phyloP scores from a whole-genome alignment of 2,113 vertebrate species.

The Amblyornis subalaris region DNA sequence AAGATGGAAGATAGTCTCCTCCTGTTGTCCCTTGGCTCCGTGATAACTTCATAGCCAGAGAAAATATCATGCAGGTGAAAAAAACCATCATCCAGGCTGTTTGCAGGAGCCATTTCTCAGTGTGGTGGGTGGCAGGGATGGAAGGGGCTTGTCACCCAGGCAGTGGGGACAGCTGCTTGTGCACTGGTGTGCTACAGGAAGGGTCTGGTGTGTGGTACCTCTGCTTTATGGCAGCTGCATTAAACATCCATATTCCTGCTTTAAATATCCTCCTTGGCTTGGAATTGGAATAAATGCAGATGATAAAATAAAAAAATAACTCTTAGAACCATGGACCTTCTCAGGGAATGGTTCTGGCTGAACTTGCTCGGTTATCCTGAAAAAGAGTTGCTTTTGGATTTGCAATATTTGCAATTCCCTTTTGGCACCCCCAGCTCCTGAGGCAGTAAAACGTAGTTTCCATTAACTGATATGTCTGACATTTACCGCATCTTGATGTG shows the following conservation, averaged over 20 bases:
- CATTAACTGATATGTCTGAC: slow-evolving; percentile 71
- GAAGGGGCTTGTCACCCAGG: background rate
- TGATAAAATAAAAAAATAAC: background rate
- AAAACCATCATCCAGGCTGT: background rate
- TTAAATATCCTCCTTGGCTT: background rate
- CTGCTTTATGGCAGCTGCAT: too few species aligned
- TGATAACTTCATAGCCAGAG: background rate
- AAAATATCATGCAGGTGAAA: background rate
- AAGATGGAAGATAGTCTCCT: background rate
- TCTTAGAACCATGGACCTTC: background rate
- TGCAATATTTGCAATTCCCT: background rate
- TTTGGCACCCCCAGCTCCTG: background rate
- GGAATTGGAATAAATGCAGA: background rate
- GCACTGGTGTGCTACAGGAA: background rate
- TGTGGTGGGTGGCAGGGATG: background rate
- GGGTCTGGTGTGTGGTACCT: background rate
- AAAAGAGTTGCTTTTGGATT: background rate
- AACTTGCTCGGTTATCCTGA: background rate
- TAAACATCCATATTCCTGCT: background rate
- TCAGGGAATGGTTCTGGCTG: background rate
- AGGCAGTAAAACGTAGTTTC: slow-evolving; percentile 47
- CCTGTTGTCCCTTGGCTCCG: background rate
- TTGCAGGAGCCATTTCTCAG: background rate
- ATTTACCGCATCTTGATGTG: slow-evolving; percentile 72
- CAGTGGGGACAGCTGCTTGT: background rate